Percentiles rank a stretch among this genome's conserved stretches.
These are phyloP conservation scores for Castor canadensis DNA, from an alignment of 2,113 vertebrate species.

Conservation along the genomic window DNA sequence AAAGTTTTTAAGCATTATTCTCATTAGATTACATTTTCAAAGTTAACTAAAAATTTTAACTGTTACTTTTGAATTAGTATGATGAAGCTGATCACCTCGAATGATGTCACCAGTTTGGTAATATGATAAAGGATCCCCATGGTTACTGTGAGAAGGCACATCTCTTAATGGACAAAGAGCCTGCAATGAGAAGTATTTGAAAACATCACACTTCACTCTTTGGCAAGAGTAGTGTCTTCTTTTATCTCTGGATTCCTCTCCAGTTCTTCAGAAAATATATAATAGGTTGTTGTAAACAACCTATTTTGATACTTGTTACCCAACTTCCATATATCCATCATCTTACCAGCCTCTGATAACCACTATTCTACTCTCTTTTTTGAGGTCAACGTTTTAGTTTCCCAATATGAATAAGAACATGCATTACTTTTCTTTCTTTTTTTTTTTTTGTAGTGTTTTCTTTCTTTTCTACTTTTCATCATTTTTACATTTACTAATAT, in stretches of 20 bases:
- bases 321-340: neutral
- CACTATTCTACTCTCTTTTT: neutral
- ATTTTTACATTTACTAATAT: too few species aligned
- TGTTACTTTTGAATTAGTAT: slow-evolving; percentile 47
- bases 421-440: too few species aligned
- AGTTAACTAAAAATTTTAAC: slow-evolving; percentile 23
- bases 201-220: slow-evolving; percentile 28
- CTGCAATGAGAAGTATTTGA: slow-evolving; percentile 77
- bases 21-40: neutral
- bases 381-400: neutral
- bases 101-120: slow-evolving; percentile 96
- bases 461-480: too few species aligned
- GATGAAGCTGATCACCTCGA: slow-evolving; percentile 86
- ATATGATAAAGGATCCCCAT: slow-evolving; percentile 97
- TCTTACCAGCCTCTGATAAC: neutral
- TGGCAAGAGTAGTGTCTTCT: neutral
- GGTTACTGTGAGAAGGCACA: slow-evolving; percentile 94
- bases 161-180: slow-evolving; percentile 96
- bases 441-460: too few species aligned
- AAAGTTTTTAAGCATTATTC: neutral
- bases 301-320: neutral
- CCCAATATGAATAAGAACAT: neutral
- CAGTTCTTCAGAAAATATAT: neutral
- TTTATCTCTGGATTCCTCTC: neutral
- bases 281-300: neutral